Conservation (phyloP, 2,797 vertebrate species). For the Pantherophis vulpinus region DNA sequence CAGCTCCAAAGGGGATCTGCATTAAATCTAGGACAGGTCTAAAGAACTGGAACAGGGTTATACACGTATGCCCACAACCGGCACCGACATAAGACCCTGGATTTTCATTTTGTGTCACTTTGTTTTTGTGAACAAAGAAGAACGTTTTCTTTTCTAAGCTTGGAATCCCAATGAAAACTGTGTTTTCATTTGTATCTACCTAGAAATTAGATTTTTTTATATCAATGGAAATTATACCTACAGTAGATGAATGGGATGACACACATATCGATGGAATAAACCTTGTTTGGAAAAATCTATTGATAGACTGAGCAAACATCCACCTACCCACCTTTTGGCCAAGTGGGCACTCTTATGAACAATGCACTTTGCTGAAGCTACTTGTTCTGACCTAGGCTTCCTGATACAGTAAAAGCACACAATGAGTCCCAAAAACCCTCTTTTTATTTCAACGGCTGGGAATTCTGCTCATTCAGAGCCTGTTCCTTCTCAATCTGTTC, state of each 20-base stretch:
- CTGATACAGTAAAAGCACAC: too few relatives aligned
- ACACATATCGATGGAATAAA: not conserved
- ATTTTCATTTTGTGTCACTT: not conserved
- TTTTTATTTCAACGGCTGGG: too few relatives aligned
- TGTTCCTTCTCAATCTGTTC: too few relatives aligned
- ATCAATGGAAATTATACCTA: not conserved
- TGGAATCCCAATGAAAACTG: not conserved
- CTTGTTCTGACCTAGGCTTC: too few relatives aligned
- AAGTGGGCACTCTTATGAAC: not conserved
- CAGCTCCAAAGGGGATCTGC: conserved; percentile 30
- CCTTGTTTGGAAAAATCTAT: not conserved
- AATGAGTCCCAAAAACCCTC: too few relatives aligned
- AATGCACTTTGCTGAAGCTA: not conserved
- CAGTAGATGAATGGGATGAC: not conserved
- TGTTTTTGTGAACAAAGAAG: not conserved
- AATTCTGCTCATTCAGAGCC: too few relatives aligned
- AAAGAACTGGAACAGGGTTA: conserved; percentile 24
- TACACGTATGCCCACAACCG: conserved; percentile 18
- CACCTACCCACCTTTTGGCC: not conserved
- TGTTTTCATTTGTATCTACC: not conserved
- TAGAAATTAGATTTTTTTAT: not conserved
- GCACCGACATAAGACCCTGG: not conserved
- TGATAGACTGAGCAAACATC: not conserved
- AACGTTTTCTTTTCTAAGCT: not conserved
- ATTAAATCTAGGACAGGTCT: conserved; percentile 56